Evolutionary conservation across 2,113 vertebrate genomes (phyloP), one percentile per base, ranked within the genome.

Genomic region (Tupaia chinensis): DNA sequence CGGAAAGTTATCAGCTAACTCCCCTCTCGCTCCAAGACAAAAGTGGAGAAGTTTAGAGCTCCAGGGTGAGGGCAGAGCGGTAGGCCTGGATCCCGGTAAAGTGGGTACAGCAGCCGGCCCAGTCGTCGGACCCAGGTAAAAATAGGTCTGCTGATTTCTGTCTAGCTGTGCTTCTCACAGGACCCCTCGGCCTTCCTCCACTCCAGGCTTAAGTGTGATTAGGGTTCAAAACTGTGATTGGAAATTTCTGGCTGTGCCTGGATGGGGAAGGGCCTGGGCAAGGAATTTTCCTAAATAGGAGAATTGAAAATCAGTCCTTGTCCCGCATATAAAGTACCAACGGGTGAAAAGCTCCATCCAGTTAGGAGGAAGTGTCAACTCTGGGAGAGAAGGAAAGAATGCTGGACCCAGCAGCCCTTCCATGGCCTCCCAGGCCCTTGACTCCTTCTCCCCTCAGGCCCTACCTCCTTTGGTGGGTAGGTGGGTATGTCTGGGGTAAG

Each of bases 1-100:
- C 13, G 20, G 74, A 44, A 93, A 89, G 44, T 95, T 91, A 76
- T 87, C 95, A 79, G 3, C 74, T 77, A 22, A 60, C 58, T 63
- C 65, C 69, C 14, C 3, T 12, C 61, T 89, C 29, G 25, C 25
- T 87, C 29, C 15, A 32, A 70, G 56, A 78, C 34, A 34, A 34
- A 72, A 72, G 44, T 25, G 68, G 53, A 95, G 91, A 83, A 58
- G 15, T 61, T 3, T 60, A 19, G 32, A 60, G 25, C 27, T 91
- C 90, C 3, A 9, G 54, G 20, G 63, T 1, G 0, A 44, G 54
- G 6, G 13, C 60, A 53, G 86, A 16, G 44, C 68, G 17, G 27
- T 32, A 54, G 65, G 70, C 32, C 63, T 34, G 88, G 68, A 70
- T 70, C 23, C 15, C 23, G 32, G 54, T 15, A 0, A 84, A 58